These are phyloP conservation scores for Marronus borbonicus DNA, from an alignment of 2,888 invertebrate species.

Conservation along the genomic window DNA sequence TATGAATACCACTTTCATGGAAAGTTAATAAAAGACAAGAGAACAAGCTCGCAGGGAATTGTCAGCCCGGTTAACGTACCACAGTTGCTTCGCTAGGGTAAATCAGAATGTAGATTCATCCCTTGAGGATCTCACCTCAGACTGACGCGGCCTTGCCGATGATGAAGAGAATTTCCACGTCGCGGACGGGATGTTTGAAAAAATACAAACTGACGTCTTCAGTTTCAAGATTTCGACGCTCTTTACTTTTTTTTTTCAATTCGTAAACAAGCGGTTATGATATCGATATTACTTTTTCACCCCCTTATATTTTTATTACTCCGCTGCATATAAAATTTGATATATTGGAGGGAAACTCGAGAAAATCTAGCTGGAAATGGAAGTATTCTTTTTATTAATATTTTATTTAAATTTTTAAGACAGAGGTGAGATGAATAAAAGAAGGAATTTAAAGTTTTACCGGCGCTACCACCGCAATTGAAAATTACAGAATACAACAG, in stretches of 20 bases:
- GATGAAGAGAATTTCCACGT: not conserved
- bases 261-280: conserved; percentile 37
- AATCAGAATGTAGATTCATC: conserved; percentile 56
- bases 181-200: conserved; percentile 35
- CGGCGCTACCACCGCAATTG: too few species aligned
- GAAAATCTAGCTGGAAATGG: not conserved
- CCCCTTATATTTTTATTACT: conserved; percentile 18
- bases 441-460: too few species aligned
- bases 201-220: conserved; percentile 29
- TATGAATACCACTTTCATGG: conserved; percentile 61
- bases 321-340: conserved; percentile 12
- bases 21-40: conserved; percentile 59
- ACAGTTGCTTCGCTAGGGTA: conserved; percentile 52
- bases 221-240: conserved; percentile 10
- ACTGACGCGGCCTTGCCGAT: conserved; percentile 17
- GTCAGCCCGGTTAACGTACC: conserved; percentile 56
- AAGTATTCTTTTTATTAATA: conserved; percentile 8
- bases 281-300: conserved; percentile 40
- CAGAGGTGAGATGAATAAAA: too few species aligned
- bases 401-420: too few species aligned
- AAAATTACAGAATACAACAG: too few species aligned
- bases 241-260: conserved; percentile 18
- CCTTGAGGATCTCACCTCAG: conserved; percentile 53
- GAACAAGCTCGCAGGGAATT: conserved; percentile 55
- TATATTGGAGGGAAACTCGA: not conserved